These are phyloP conservation scores for Pseudopipra pipra DNA, from an alignment of 2,113 vertebrate species.

Conservation along the genomic window DNA sequence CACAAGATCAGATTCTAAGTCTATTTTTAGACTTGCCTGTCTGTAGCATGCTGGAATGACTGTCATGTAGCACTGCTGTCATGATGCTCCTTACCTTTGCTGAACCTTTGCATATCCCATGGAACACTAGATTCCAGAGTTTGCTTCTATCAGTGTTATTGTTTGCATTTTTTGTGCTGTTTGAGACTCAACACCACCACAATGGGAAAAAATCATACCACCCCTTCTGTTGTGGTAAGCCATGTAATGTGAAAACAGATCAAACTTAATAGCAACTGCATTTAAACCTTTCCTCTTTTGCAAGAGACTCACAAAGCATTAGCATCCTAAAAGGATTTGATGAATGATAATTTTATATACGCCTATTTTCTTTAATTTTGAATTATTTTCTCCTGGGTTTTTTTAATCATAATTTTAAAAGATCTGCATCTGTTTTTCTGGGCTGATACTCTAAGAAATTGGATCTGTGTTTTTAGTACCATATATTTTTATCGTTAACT, in stretches of 20 bases:
- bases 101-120: neutral
- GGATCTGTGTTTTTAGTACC: neutral
- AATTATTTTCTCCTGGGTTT: neutral
- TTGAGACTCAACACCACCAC: neutral
- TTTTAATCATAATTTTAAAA: neutral
- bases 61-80: neutral
- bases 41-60: neutral
- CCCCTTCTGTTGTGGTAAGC: neutral
- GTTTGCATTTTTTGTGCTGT: neutral
- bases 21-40: neutral
- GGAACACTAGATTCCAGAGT: neutral
- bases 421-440: neutral
- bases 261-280: neutral
- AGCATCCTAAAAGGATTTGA: neutral
- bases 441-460: neutral
- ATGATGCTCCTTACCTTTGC: neutral
- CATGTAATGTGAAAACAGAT: neutral
- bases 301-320: neutral
- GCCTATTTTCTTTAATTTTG: neutral
- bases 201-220: neutral
- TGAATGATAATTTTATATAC: neutral
- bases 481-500: constrained; percentile 16
- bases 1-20: neutral
- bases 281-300: neutral
- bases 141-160: neutral